Evolutionary conservation across 2,797 vertebrate species (phyloP).

Genomic region (Acanthornis magna): DNA sequence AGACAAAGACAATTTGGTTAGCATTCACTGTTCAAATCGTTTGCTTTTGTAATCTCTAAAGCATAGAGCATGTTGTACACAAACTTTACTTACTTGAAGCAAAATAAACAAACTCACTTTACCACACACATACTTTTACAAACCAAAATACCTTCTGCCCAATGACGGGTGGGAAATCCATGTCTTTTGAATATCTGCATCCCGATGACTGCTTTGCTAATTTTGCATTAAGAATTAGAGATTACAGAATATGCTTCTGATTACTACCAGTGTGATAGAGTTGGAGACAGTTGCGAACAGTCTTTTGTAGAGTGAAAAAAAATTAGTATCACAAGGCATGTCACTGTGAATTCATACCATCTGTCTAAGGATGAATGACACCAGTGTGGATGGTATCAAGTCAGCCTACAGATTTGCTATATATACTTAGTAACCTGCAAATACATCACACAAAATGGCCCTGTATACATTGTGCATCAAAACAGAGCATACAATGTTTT

Average conservation of each 20-base stretch:
- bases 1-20: not conserved
- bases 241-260: not conserved
- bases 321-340: not conserved
- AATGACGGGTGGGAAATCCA: not conserved
- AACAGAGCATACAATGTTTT: not conserved
- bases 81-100: not conserved
- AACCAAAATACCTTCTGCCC: not conserved
- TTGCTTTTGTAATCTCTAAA: not conserved
- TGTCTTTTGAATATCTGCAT: not conserved
- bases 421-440: not conserved
- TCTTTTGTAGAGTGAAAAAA: not conserved
- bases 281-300: not conserved
- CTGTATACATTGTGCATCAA: not conserved
- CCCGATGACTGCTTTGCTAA: not conserved
- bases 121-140: not conserved
- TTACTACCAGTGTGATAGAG: not conserved
- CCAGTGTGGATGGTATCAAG: not conserved
- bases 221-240: not conserved
- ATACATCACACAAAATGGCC: not conserved
- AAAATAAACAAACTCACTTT: not conserved
- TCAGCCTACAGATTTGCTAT: not conserved
- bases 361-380: conserved; percentile 20
- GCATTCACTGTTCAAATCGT: not conserved
- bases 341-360: not conserved
- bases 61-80: not conserved